Conservation (phyloP, 2,888 invertebrate species). For the Agapetus fuscipes region DNA sequence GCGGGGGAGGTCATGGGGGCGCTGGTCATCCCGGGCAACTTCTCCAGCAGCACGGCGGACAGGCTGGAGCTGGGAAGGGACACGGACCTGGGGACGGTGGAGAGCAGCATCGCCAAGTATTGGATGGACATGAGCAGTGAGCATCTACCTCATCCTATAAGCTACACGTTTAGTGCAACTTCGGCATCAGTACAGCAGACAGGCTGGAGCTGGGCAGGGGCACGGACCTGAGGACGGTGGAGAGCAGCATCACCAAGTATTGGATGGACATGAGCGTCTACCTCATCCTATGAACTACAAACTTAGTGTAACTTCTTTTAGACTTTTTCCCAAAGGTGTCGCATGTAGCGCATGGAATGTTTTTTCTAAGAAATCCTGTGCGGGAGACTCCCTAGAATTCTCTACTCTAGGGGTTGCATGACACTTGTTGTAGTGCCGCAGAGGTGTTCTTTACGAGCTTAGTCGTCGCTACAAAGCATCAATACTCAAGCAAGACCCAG, state of each 20-base stretch:
- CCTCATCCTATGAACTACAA: no score
- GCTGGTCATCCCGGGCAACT: conserved; percentile 61
- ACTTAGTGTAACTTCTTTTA: no score
- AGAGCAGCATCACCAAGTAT: conserved; percentile 54
- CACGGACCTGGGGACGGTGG: conserved; percentile 42
- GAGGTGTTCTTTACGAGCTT: no score
- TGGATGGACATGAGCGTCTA: conserved; percentile 68
- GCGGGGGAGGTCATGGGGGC: conserved; percentile 52
- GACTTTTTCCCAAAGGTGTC: no score
- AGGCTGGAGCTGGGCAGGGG: conserved; percentile 50
- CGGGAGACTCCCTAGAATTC: no score
- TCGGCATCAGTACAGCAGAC: conserved; percentile 52
- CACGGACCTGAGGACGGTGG: conserved; percentile 42
- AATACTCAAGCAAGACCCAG: no score
- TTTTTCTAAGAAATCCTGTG: no score
- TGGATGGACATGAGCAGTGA: conserved; percentile 70
- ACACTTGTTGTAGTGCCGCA: no score
- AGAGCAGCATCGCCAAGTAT: conserved; percentile 54
- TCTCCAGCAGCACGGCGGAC: conserved; percentile 52
- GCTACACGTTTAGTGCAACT: conserved; percentile 62
- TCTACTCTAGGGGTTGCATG: no score
- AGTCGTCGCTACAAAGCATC: no score
- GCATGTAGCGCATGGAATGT: no score
- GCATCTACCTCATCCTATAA: no score
- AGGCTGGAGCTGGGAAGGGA: conserved; percentile 50